Evolutionary conservation across 2,888 invertebrate species (phyloP).

Genomic region (Branchinecta sandiegonensis): DNA sequence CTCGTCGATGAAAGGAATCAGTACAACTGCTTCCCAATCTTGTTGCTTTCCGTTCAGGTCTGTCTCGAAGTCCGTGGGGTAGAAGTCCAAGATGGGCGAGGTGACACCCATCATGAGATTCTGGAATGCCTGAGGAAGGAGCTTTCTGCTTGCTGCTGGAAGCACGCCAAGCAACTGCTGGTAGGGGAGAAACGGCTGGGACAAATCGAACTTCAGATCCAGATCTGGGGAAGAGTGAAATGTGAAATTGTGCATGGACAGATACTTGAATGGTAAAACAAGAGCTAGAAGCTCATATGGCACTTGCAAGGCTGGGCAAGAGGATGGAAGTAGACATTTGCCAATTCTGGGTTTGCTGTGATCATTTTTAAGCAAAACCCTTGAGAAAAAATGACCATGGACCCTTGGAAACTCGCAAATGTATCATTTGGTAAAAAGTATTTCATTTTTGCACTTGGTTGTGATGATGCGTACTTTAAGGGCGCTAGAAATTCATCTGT

Average conservation of each 20-base stretch:
- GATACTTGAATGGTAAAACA: too few species aligned
- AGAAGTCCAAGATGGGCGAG: conserved; percentile 75
- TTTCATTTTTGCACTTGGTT: too few species aligned
- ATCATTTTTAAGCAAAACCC: too few species aligned
- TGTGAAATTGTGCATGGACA: neutral
- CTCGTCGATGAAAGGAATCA: conserved; percentile 86
- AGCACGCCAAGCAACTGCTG: conserved; percentile 74
- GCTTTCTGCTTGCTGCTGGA: conserved; percentile 64
- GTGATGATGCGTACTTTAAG: too few species aligned
- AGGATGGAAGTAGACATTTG: too few species aligned
- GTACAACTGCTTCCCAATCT: conserved; percentile 90
- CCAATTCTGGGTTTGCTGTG: too few species aligned
- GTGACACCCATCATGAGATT: conserved; percentile 55
- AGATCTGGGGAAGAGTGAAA: conserved; percentile 37
- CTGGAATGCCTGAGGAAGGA: conserved; percentile 57
- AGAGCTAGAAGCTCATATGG: too few species aligned
- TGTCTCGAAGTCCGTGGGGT: conserved; percentile 75
- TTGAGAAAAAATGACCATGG: too few species aligned
- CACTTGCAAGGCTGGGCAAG: too few species aligned
- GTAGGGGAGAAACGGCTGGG: conserved; percentile 79
- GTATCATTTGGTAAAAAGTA: too few species aligned
- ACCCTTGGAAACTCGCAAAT: too few species aligned
- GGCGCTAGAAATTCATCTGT: too few species aligned
- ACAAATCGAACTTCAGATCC: conserved; percentile 65
- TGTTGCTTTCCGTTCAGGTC: conserved; percentile 91